A percentile compares a stretch with the other conserved stretches of the same genome.
Evolutionary conservation across 2,888 invertebrate species (phyloP).

Genomic region (Yponomeuta cagnagella): DNA sequence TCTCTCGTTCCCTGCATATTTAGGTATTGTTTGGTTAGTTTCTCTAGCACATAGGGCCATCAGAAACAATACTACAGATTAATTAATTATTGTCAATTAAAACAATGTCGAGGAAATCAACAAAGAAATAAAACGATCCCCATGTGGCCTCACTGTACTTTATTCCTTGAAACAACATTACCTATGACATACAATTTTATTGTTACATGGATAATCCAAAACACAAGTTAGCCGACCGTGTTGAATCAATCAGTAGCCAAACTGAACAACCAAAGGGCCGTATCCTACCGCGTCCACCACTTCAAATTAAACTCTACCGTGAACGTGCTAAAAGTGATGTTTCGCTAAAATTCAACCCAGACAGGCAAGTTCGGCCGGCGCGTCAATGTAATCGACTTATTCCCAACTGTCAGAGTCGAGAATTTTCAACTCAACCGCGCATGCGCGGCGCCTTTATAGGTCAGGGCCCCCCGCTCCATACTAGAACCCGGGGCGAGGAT

Average conservation of each 20-base stretch:
- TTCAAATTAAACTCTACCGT: not conserved
- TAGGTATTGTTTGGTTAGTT: no score
- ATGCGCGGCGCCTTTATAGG: slow-evolving; percentile 58
- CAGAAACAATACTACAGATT: no score
- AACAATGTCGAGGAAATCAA: no score
- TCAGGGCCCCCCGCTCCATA: slow-evolving; percentile 66
- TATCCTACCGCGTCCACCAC: not conserved
- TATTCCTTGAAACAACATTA: not conserved
- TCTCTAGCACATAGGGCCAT: no score
- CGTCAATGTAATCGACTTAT: slow-evolving; percentile 57
- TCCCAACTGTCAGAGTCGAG: slow-evolving; percentile 52
- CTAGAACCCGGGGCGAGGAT: slow-evolving; percentile 54
- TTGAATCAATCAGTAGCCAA: slow-evolving; percentile 19
- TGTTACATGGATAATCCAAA: not conserved
- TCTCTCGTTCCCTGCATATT: no score
- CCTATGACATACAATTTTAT: not conserved
- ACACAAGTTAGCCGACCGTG: slow-evolving; percentile 3
- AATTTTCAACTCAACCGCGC: slow-evolving; percentile 54
- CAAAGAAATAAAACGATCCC: not conserved
- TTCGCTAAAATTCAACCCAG: slow-evolving; percentile 42
- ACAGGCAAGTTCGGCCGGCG: slow-evolving; percentile 48
- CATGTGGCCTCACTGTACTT: not conserved
- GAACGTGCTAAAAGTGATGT: slow-evolving; percentile 35
- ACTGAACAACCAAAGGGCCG: not conserved
- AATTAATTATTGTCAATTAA: no score